phyloP scores from a whole-genome alignment of 2,888 invertebrate genomes.

The Dendrolimus houi region DNA sequence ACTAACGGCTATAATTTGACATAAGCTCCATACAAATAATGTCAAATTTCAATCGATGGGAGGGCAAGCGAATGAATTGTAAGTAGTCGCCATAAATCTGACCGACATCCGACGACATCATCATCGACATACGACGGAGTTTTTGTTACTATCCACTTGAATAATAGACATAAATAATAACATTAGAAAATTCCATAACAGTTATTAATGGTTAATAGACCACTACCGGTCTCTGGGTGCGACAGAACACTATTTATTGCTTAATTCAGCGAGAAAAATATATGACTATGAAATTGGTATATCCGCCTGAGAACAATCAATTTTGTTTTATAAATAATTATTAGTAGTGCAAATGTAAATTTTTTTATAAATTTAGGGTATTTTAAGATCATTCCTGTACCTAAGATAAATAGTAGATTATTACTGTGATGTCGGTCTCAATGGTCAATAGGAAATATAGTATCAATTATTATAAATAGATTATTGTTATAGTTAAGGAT shows the following conservation, averaged over 20 bases:
- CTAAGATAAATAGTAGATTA: constrained; percentile 71
- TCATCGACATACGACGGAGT: too few relatives aligned
- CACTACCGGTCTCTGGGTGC: too few relatives aligned
- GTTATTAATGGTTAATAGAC: too few relatives aligned
- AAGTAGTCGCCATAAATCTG: too few relatives aligned
- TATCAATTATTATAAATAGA: constrained; percentile 69
- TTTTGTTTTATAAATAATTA: constrained; percentile 30
- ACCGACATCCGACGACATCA: too few relatives aligned
- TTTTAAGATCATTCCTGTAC: constrained; percentile 72
- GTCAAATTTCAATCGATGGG: too few relatives aligned
- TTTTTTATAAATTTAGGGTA: constrained; percentile 44
- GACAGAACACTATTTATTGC: background rate
- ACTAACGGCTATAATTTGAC: too few relatives aligned
- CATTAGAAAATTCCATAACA: too few relatives aligned
- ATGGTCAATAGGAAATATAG: constrained; percentile 68
- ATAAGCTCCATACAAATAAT: too few relatives aligned
- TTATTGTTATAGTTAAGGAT: constrained; percentile 74
- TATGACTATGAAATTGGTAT: constrained; percentile 23
- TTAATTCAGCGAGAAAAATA: background rate
- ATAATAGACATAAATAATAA: too few relatives aligned
- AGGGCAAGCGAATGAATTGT: too few relatives aligned
- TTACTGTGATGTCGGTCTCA: constrained; percentile 74
- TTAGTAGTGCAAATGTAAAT: constrained; percentile 63
- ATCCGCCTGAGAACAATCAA: constrained; percentile 51
- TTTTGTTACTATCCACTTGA: too few relatives aligned